These are phyloP conservation scores for Muscina levida DNA, from an alignment of 2,888 invertebrate species.

Conservation along the genomic window DNA sequence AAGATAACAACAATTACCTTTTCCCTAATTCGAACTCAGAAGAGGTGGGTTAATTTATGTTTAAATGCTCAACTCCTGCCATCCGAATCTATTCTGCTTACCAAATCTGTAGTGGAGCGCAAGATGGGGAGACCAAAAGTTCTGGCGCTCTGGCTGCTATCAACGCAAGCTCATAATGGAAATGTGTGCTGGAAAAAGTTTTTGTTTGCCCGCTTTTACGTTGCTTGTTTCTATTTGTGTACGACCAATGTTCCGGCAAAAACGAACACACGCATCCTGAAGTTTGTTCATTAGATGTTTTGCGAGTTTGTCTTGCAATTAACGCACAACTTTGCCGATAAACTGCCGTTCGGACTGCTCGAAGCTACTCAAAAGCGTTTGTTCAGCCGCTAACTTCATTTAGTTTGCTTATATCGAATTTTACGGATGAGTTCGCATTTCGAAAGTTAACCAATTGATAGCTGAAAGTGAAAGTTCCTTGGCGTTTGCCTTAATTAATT, in stretches of 20 bases:
- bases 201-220: background rate
- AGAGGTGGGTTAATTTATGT: constrained; percentile 31
- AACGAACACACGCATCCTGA: constrained; percentile 17
- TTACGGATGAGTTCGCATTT: background rate
- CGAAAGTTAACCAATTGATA: background rate
- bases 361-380: background rate
- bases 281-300: constrained; percentile 29
- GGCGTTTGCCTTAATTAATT: too few relatives aligned
- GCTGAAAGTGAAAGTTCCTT: too few relatives aligned
- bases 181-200: constrained; percentile 20
- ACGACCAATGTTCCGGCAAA: background rate
- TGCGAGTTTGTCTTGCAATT: constrained; percentile 28
- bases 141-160: constrained; percentile 1
- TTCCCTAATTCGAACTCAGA: constrained; percentile 17
- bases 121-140: background rate
- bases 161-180: constrained; percentile 6
- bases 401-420: background rate
- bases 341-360: background rate
- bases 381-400: background rate
- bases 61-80: constrained; percentile 25
- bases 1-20: constrained; percentile 37
- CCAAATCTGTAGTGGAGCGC: background rate
- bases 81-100: background rate
- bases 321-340: constrained; percentile 16
- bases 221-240: background rate